These are phyloP conservation scores for Siniperca undulata DNA, from an alignment of 2,797 vertebrate genomes.

Conservation along the genomic window DNA sequence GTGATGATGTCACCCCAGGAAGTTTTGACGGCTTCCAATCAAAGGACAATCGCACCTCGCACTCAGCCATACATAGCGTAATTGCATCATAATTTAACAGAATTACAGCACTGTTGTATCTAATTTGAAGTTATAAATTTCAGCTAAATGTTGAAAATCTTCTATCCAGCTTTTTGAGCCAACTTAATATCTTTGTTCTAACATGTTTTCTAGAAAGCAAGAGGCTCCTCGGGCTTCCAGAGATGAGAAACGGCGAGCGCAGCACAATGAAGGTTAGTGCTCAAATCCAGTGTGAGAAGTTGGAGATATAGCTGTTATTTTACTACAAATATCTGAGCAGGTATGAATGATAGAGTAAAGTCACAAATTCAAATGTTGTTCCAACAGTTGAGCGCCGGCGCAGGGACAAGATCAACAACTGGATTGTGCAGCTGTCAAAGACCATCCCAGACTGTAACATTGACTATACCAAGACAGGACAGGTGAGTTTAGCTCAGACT, in stretches of 20 bases:
- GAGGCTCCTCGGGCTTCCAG: constrained; percentile 77
- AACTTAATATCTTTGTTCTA: background rate
- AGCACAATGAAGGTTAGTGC: constrained; percentile 79
- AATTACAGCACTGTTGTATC: background rate
- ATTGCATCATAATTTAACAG: constrained; percentile 44
- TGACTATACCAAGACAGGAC: constrained; percentile 93
- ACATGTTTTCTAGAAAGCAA: constrained; percentile 68
- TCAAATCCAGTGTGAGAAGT: too few relatives aligned
- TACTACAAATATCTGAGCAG: background rate
- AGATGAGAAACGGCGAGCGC: constrained; percentile 78
- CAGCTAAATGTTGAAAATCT: background rate
- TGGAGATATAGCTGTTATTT: too few relatives aligned
- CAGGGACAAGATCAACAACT: constrained; percentile 97
- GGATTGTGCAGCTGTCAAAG: constrained; percentile 97
- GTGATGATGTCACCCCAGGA: constrained; percentile 98
- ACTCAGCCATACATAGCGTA: constrained; percentile 94
- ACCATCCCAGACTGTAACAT: constrained; percentile 94
- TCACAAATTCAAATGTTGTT: background rate
- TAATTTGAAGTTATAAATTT: background rate
- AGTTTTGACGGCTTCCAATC: constrained; percentile 90
- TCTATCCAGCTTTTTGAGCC: background rate
- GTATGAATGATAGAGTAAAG: background rate
- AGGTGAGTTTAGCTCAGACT: constrained; percentile 81
- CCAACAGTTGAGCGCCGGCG: constrained; percentile 92
- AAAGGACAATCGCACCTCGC: constrained; percentile 91